Evolutionary conservation across 2,797 vertebrate genomes (phyloP), one percentile per base, ranked within the genome.

Genomic region (Liparis tanakae): DNA sequence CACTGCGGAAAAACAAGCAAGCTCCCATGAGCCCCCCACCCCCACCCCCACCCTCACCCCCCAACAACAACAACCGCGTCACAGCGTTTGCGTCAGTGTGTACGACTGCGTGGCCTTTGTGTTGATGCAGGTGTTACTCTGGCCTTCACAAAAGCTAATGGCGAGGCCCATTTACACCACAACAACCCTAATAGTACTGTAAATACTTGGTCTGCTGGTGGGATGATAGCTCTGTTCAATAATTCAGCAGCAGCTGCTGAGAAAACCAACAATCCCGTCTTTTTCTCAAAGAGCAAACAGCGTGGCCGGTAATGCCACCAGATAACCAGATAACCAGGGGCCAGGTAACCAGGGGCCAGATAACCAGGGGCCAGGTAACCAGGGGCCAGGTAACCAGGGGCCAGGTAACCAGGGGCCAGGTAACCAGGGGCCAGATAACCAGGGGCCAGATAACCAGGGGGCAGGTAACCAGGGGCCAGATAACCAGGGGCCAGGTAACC

Each of bases 121-220:
- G 89, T 91, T 86, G 86, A 89, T 90, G 88, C 85, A 91, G 91
- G 90, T 92, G 89, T 85, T 90, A 79, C 78, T 69, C 79, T 70
- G 82, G 90, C 87, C 83, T 83, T 88, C 74, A 46, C 51, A 68
- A 59, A 79, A 74, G 69, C 86, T 90, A 87, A 91, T 90, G 88
- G 87, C 84, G 58, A 72, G 67, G 61, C 53, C 83, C 89, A 91
- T 91, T 90, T 91, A 84, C 79, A 76, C 84, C 87, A 85, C 80
- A 86, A 87, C 89, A 87, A 83, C 39, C 69, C 74, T 84, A 88
- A 87, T 82, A 88, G 75, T 88, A 85, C 80, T 90, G 89, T 89
- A 92, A 92, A 92, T 90, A 88, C 81, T 81, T 62, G 72, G 76
- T 81, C 81, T 84, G 85, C 85, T 79, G 79, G 72, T 81, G 82